Conservation (phyloP, 1,140 invertebrate genomes). For the Copidosoma floridanum region DNA sequence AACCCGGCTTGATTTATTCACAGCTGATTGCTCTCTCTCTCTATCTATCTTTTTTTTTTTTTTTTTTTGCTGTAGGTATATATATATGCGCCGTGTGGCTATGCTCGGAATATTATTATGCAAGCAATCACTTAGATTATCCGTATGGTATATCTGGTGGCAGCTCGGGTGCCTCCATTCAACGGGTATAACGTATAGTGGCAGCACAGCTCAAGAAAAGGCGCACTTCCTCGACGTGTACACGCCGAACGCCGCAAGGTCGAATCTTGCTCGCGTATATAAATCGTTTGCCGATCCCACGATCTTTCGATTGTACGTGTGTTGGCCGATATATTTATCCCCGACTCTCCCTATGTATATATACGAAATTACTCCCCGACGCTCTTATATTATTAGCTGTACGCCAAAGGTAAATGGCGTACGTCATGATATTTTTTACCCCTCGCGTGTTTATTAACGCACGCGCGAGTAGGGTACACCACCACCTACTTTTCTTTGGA, state of each 20-base stretch:
- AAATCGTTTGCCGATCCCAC: conserved; percentile 26
- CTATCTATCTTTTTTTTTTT: no score
- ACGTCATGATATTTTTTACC: background rate
- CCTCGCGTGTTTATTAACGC: background rate
- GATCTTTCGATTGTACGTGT: no score
- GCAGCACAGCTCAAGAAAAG: no score
- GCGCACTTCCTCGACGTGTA: conserved; percentile 32
- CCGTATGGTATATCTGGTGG: no score
- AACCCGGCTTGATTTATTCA: conserved; percentile 1
- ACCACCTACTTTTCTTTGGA: background rate
- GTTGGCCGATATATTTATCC: no score
- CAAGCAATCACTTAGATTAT: no score
- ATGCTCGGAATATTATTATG: no score
- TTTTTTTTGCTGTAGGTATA: no score
- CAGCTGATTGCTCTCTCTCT: background rate
- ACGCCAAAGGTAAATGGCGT: background rate
- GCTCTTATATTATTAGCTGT: background rate
- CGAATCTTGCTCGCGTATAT: conserved; percentile 22
- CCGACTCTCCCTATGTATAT: no score
- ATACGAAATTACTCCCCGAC: background rate
- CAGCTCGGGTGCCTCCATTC: no score
- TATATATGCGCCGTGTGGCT: background rate
- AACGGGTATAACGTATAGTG: no score
- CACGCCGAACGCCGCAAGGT: conserved; percentile 35
- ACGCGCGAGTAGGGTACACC: no score